Evolutionary conservation across 2,113 vertebrate genomes (phyloP).

Genomic region (Bos indicus): DNA sequence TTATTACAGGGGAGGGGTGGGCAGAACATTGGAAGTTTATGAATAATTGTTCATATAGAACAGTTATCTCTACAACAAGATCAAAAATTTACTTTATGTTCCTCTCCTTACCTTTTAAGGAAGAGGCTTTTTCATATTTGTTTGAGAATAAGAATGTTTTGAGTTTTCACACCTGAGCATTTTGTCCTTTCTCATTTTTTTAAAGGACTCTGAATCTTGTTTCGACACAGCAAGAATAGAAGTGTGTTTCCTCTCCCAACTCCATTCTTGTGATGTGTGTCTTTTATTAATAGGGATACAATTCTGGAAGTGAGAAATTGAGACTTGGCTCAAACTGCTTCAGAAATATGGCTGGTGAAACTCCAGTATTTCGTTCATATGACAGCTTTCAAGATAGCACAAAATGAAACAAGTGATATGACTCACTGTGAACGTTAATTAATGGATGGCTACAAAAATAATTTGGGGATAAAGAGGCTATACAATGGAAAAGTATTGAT

Average conservation of each 20-base stretch:
- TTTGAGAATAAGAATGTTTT: constrained; percentile 20
- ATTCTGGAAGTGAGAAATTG: not conserved
- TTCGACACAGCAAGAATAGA: not conserved
- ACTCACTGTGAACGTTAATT: not conserved
- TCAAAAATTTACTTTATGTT: constrained; percentile 9
- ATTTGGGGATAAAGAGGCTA: not conserved
- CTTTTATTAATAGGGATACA: not conserved
- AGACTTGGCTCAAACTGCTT: not conserved
- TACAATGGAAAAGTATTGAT: not conserved
- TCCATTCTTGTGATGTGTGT: not conserved
- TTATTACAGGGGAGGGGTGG: not conserved
- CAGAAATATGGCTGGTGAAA: not conserved
- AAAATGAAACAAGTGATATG: not conserved
- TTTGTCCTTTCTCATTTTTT: constrained; percentile 21
- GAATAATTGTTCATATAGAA: constrained; percentile 41
- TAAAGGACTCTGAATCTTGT: not conserved
- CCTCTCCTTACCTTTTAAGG: constrained; percentile 35
- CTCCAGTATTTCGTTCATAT: not conserved
- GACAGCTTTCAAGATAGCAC: not conserved
- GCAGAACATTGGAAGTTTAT: constrained; percentile 42
- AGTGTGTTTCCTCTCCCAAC: not conserved
- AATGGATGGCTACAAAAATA: not conserved
- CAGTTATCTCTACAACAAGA: constrained; percentile 34
- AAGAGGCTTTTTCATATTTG: not conserved
- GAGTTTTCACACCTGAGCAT: not conserved